phyloP scores from a whole-genome alignment of 2,113 vertebrate genomes.

The Microtus richardsoni region DNA sequence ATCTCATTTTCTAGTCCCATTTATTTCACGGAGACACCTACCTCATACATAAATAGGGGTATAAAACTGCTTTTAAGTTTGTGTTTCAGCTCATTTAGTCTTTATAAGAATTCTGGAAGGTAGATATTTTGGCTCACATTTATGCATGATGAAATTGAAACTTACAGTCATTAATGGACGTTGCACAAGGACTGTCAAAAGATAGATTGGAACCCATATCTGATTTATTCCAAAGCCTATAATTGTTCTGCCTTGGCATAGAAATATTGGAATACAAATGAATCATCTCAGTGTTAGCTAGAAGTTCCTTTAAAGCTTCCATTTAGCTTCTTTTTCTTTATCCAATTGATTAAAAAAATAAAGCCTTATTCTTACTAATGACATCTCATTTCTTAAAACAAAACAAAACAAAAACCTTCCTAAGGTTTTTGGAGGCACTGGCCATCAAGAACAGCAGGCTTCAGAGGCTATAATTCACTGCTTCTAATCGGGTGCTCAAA shows the following conservation, averaged over 20 bases:
- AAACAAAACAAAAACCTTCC: constrained; percentile 21
- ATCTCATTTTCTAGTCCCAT: constrained; percentile 21
- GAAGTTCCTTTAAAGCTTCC: constrained; percentile 36
- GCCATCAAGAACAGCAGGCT: constrained; percentile 35
- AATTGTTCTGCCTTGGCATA: neutral
- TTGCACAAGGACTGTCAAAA: constrained; percentile 5
- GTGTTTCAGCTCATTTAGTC: constrained; percentile 48
- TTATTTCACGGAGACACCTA: constrained; percentile 24
- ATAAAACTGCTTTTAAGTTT: constrained; percentile 4
- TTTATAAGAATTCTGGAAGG: neutral
- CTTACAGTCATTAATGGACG: neutral
- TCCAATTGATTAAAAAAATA: constrained; percentile 79
- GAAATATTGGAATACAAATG: constrained; percentile 50
- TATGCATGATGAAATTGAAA: constrained; percentile 31
- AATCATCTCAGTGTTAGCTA: constrained; percentile 36
- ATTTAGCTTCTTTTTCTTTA: constrained; percentile 58
- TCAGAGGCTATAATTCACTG: constrained; percentile 49
- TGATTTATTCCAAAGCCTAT: constrained; percentile 52
- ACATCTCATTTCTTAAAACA: constrained; percentile 59
- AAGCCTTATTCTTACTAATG: constrained; percentile 62
- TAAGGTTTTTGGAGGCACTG: constrained; percentile 29
- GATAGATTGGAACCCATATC: neutral
- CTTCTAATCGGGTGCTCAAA: constrained; percentile 61
- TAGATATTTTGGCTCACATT: neutral
- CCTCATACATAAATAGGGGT: constrained; percentile 11